Percentiles rank a stretch among this genome's conserved stretches.
These are phyloP conservation scores for Cryptocheilus praepositus DNA, from an alignment of 2,888 invertebrate species.

Conservation along the genomic window DNA sequence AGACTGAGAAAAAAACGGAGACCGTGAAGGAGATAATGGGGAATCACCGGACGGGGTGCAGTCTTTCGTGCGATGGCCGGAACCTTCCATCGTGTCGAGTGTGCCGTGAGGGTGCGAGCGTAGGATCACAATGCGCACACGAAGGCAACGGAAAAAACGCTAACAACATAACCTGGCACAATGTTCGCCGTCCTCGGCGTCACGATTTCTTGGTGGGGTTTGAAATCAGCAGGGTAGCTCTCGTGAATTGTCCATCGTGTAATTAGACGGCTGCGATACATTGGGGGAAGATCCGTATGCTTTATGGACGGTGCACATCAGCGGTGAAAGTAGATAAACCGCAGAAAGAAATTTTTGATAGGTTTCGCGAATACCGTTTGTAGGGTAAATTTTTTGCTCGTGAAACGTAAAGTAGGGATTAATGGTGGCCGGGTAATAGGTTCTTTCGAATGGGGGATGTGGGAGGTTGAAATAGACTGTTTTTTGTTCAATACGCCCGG, in stretches of 20 bases:
- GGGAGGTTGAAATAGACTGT: conserved; percentile 11
- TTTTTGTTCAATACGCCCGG: conserved; percentile 35
- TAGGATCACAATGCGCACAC: conserved; percentile 30
- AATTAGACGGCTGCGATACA: conserved; percentile 42
- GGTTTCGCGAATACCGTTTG: too few relatives aligned
- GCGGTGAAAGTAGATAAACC: too few relatives aligned
- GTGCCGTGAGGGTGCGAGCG: conserved; percentile 40
- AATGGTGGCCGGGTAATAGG: conserved; percentile 14
- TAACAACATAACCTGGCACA: conserved; percentile 57
- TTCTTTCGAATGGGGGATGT: conserved; percentile 39
- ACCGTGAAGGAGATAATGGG: conserved; percentile 50
- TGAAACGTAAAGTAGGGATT: too few relatives aligned
- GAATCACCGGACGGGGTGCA: conserved; percentile 38
- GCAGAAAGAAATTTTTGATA: too few relatives aligned
- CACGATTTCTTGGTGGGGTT: conserved; percentile 48
- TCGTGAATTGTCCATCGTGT: conserved; percentile 22
- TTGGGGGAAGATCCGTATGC: not conserved
- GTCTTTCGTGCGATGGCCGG: conserved; percentile 37
- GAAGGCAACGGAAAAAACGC: conserved; percentile 40
- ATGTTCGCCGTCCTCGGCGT: conserved; percentile 38
- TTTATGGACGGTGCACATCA: too few relatives aligned
- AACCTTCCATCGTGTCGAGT: conserved; percentile 41
- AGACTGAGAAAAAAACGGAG: conserved; percentile 13
- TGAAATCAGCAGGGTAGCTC: conserved; percentile 48
- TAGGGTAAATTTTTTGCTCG: too few relatives aligned